Evolutionary conservation across 2,888 invertebrate genomes (phyloP), one percentile per base, ranked within the genome.

Genomic region (Erebia palarica): DNA sequence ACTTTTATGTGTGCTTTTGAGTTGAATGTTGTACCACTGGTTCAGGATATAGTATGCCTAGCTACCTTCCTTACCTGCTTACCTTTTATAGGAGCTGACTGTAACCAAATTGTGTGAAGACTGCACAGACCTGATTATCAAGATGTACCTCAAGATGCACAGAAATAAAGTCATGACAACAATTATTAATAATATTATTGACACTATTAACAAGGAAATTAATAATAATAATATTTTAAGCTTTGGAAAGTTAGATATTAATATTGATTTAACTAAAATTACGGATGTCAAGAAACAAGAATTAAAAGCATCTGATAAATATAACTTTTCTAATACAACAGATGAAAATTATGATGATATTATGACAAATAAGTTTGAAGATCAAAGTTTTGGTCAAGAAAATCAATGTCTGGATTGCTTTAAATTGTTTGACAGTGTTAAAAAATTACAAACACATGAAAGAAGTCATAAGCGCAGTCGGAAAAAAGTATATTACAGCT

Each of bases 381-480:
- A 73, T 13, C 47, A 47, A 49, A 77, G 77, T 73, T 77, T 79
- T 49, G 84, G 84, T 53, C 78, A 64, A 70, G 72, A 78, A 71
- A 82, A 81, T 61, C 77, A 81, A 68, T 88, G 87, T 72, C 81
- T 81, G 1, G 73, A 82, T 61, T 88, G 88, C 68, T 78, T 69
- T 5, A 86, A 86, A 80, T 68, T 72, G 5, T 73, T 88, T n/a
- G 36, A 80, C 27, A 83, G 85, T 75, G 63, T 83, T 7, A 81
- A 81, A 75, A 79, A 74, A 27, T 85, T 84, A 65, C 75, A 77
- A 69, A 67, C 60, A 2, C 65, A 73, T 18, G 58, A 74, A 3
- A 82, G 75, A 73, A 75, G 44, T 47, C 70, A 73, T 61, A 69
- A 73, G 59, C 63, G 73, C n/a, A 77, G 78, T 68, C 70, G 76